Evolutionary conservation across 2,797 vertebrate species (phyloP).

Genomic region (Mionectes olivaceus): DNA sequence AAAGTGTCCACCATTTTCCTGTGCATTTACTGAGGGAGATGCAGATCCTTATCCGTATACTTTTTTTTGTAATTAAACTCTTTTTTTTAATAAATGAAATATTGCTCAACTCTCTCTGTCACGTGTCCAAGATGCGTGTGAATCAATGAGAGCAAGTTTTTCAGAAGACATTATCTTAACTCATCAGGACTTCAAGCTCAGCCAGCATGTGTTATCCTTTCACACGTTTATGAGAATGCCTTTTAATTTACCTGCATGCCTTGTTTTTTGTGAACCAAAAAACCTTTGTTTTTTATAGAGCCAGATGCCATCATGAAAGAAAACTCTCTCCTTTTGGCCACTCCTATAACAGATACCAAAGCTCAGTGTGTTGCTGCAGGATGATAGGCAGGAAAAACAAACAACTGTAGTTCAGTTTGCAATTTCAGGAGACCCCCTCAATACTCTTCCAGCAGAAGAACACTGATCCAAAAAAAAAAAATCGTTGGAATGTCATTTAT

Average conservation of each 20-base stretch:
- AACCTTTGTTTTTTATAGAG: neutral
- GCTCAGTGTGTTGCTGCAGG: neutral
- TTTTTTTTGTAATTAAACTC: fast-evolving
- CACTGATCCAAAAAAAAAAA: neutral
- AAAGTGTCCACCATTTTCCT: neutral
- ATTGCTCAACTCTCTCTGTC: fast-evolving
- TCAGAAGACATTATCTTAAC: neutral
- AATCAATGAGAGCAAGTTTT: neutral
- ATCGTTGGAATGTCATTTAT: neutral
- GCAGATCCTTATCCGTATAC: neutral
- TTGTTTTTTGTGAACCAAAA: neutral
- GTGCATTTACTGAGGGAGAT: neutral
- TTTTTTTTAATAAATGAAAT: neutral
- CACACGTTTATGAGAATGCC: neutral
- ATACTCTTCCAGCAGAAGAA: neutral
- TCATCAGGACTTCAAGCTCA: neutral
- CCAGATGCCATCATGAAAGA: neutral
- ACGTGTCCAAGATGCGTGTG: neutral
- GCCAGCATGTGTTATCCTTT: neutral
- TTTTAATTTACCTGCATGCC: neutral
- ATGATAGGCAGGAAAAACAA: neutral
- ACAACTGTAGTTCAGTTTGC: neutral
- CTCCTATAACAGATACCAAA: fast-evolving
- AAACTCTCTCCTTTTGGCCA: neutral
- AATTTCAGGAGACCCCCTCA: neutral